Base-by-base conservation (phyloP, 1,140 invertebrate genomes). In the Dendroctonus valens region DNA sequence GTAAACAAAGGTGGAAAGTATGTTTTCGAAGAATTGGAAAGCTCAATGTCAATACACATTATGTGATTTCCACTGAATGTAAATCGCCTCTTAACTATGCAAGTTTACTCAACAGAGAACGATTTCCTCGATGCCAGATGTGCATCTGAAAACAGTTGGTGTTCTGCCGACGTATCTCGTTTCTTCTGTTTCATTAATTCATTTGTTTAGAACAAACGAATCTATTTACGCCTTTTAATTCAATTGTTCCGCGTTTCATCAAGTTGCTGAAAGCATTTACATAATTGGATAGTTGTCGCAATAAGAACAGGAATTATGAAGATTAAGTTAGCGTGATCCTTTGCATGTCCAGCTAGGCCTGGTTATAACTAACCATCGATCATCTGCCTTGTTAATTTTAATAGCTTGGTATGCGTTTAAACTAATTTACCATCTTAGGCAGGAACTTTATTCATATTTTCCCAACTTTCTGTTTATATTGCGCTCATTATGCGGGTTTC, bases 181-280 rank as follows among this genome's bases (percentile, higher is more conserved):
- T 61, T 61, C 59, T 61, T 46, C 59, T 61, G 41, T 61, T 61
- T 51, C 12, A 51, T 41, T 61, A 61, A 61, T 61, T 61, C 59
- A 61, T 61, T 61, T 61, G 59, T 61, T 61, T 61, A 39, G 59
- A 61, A 61, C 49, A 61, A 61, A 61, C 48, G 59, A 61, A 61
- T 61, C 59, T 61, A 49, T 61, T 61, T 61, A 61, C 59, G 59
- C 59, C 59, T 51, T 51, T 61, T 61, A 61, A 61, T 61, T 61
- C 59, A 61, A 61, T 61, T 61, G 59, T 61, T 61, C 59, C 59
- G 59, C 59, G 48, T 61, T 61, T 61, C 49, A 51, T 61, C 59
- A 48, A 61, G 59, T 38, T 61, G 46, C 14, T 48, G 44, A 15
- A 52, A 52, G 6, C 48, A 41, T 61, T 52, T 61, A 49, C 59